Evolutionary conservation across 2,113 vertebrate species (phyloP), one percentile per base, ranked within the genome.

Genomic region (Cyphomyrus discorhynchus): DNA sequence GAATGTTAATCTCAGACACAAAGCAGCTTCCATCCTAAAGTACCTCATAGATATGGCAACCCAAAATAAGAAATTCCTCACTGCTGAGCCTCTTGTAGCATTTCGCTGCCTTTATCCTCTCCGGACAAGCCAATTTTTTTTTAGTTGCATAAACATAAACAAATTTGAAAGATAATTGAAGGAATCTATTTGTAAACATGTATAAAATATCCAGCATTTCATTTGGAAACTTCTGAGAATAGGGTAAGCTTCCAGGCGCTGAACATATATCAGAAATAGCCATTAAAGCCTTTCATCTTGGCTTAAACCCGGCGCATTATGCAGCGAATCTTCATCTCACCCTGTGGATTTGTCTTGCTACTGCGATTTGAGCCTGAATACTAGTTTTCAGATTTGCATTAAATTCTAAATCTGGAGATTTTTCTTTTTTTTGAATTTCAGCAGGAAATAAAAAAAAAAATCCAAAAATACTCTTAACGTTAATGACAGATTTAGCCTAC

Each of bases 231-330:
- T 42, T 62, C 13, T 62, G 52, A 85, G 39, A 62, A 24, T 11
- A 85, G 88, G 24, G 21, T 45, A 45, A 84, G 49, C 50, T 52
- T 7, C 35, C 49, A 50, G 19, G 39, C 15, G 21, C 62, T 13
- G 52, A 83, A 56, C 77, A 85, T 13, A 53, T 52, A 83, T 83
- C 88, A 42, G 49, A 46, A 84, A 58, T 45, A 83, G 77, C 89
- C 52, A 89, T 84, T 85, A 84, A 89, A 62, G 80, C 52, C 52
- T 27, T 62, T 84, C 52, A 89, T 85, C 47, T 89, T 89, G 89
- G 89, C 35, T 83, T 85, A 62, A 89, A 83, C 42, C 31, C 77
- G 19, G 5, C 56, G n/a, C 35, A 84, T 84, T 83, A 89, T 47
- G 53, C 21, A 84, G 50, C 4, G 50, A 21, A 46, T 53, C 82